Conservation (phyloP, 2,888 invertebrate species). For the Leptopilina drosophilae region DNA sequence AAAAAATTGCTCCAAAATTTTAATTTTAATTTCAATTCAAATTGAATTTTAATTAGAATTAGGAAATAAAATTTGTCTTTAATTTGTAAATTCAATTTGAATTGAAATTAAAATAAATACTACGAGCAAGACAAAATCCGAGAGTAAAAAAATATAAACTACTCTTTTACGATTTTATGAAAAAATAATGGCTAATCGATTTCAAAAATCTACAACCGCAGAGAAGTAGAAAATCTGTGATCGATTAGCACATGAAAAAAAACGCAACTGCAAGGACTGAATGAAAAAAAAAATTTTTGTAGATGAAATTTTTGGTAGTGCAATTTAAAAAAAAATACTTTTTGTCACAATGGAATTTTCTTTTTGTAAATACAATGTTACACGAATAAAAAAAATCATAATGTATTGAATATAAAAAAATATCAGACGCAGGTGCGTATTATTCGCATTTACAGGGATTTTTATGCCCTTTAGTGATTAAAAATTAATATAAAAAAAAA, state of each 20-base stretch:
- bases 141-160: constrained; percentile 32
- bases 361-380: constrained; percentile 71
- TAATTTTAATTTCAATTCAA: no score
- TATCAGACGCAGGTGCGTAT: constrained; percentile 52
- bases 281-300: constrained; percentile 64
- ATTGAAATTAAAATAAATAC: constrained; percentile 13
- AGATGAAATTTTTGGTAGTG: constrained; percentile 68
- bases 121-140: constrained; percentile 6
- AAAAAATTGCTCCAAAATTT: background rate
- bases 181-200: constrained; percentile 45
- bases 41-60: no score
- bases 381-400: constrained; percentile 56
- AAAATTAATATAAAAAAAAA: constrained; percentile 62
- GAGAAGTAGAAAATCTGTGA: background rate
- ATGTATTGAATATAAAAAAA: constrained; percentile 50
- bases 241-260: constrained; percentile 42
- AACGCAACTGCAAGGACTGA: constrained; percentile 63
- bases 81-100: constrained; percentile 3
- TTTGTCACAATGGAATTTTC: constrained; percentile 57
- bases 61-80: no score
- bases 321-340: constrained; percentile 58
- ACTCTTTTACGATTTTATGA: constrained; percentile 46
- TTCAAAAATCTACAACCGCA: constrained; percentile 40
- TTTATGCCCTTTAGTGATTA: constrained; percentile 65
- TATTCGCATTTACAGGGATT: constrained; percentile 60